A percentile compares a stretch with the other conserved stretches of the same genome.
phyloP scores from a whole-genome alignment of 2,797 vertebrate genomes.

The Novumbra hubbsi region DNA sequence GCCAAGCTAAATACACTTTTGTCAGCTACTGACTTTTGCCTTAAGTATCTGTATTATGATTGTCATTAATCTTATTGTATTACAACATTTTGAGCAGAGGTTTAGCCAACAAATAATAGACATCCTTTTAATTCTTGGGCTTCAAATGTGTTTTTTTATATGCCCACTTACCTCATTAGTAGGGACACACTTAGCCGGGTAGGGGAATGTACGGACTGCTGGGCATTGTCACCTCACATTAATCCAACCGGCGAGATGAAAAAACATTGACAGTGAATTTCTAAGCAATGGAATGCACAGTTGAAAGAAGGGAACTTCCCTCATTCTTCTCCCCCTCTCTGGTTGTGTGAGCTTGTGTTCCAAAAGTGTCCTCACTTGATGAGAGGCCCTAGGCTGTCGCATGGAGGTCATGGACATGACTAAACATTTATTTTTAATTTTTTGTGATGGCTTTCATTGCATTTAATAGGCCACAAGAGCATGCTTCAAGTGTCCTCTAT shows the following conservation, averaged over 20 bases:
- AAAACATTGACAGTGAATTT: slow-evolving; percentile 44
- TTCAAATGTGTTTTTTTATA: slow-evolving; percentile 39
- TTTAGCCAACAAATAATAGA: slow-evolving; percentile 9
- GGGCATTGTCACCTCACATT: slow-evolving; percentile 83
- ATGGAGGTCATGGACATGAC: slow-evolving; percentile 19
- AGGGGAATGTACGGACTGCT: slow-evolving; percentile 70
- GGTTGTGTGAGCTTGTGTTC: slow-evolving; percentile 25
- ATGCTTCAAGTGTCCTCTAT: neutral
- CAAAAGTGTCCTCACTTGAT: slow-evolving; percentile 27
- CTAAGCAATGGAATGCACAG: slow-evolving; percentile 52
- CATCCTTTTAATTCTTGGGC: slow-evolving; percentile 16
- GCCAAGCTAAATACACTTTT: too few relatives aligned
- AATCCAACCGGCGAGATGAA: slow-evolving; percentile 61
- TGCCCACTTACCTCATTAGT: slow-evolving; percentile 75
- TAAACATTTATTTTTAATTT: slow-evolving; percentile 12
- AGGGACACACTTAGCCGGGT: slow-evolving; percentile 71
- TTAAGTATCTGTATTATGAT: neutral
- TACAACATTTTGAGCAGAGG: neutral
- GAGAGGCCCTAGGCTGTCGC: slow-evolving; percentile 28
- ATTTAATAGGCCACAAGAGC: slow-evolving; percentile 33
- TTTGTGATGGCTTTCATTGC: slow-evolving; percentile 17
- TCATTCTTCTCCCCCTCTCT: slow-evolving; percentile 24
- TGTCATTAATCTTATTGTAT: neutral
- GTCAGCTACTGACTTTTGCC: neutral
- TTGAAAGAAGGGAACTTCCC: slow-evolving; percentile 37